Conservation (phyloP, 2,113 vertebrate genomes). For the Chaenogobius annularis region DNA sequence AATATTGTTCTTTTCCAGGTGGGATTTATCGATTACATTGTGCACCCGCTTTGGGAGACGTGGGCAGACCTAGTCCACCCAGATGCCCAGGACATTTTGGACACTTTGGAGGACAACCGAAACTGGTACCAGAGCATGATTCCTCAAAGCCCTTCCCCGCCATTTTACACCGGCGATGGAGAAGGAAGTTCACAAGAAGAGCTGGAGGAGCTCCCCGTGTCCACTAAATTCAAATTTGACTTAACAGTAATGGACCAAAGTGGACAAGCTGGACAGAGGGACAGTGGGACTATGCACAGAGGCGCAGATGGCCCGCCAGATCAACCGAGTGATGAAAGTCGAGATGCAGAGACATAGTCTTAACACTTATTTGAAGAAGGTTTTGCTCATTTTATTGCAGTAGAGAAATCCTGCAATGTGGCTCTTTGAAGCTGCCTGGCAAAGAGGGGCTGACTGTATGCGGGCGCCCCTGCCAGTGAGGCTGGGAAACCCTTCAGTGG, state of each 20-base stretch:
- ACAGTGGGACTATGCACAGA: constrained; percentile 45
- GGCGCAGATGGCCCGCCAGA: constrained; percentile 42
- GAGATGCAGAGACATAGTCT: constrained; percentile 64
- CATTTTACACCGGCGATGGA: constrained; percentile 77
- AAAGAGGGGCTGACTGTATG: constrained; percentile 53
- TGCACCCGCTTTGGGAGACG: constrained; percentile 97
- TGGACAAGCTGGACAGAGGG: constrained; percentile 76
- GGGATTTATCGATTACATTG: constrained; percentile 97
- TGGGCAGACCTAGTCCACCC: constrained; percentile 98
- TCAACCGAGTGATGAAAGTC: constrained; percentile 9
- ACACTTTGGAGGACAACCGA: constrained; percentile 95
- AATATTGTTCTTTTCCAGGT: constrained; percentile 73
- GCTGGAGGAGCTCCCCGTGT: constrained; percentile 74
- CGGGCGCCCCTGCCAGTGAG: constrained; percentile 42
- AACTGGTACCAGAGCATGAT: constrained; percentile 99
- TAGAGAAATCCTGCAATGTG: constrained; percentile 75
- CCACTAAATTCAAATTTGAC: constrained; percentile 92
- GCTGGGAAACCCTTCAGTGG: constrained; percentile 51
- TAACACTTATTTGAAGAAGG: constrained; percentile 6
- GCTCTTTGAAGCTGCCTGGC: constrained; percentile 60
- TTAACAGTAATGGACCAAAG: constrained; percentile 88
- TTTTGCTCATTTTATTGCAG: constrained; percentile 64
- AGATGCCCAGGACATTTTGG: constrained; percentile 97
- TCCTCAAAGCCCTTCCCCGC: constrained; percentile 95
- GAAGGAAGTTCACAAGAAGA: constrained; percentile 71